Conservation (phyloP, 2,797 vertebrate genomes). For the Chloroceryle amazona region DNA sequence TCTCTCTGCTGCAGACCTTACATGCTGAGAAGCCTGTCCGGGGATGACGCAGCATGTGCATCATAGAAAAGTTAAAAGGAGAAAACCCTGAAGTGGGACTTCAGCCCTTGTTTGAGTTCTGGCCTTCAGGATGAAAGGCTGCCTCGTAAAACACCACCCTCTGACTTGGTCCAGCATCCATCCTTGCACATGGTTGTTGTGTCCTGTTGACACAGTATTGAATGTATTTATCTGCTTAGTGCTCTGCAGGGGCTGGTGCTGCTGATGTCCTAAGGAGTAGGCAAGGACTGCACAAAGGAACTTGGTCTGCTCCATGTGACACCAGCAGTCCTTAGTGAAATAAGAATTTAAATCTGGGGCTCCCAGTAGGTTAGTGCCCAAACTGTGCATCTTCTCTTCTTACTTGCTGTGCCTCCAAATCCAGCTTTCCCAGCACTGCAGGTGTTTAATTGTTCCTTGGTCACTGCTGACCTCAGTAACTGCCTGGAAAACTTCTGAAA, state of each 20-base stretch:
- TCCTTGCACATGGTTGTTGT: fast-evolving
- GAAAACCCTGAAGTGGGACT: neutral
- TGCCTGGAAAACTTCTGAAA: neutral
- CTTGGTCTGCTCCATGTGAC: neutral
- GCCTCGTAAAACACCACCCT: neutral
- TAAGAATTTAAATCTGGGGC: neutral
- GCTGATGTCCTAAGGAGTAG: neutral
- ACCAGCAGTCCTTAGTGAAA: neutral
- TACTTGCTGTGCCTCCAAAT: neutral
- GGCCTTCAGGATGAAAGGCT: neutral
- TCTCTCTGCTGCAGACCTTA: neutral
- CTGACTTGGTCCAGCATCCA: neutral
- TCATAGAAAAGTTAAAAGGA: neutral
- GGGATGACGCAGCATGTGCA: neutral
- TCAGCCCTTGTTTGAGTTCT: neutral
- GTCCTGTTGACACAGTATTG: fast-evolving
- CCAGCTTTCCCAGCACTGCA: neutral
- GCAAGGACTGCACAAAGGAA: neutral
- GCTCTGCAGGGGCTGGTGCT: neutral
- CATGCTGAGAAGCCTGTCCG: neutral
- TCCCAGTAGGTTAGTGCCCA: neutral
- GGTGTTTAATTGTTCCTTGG: neutral
- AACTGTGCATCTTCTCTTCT: neutral
- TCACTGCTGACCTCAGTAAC: neutral
- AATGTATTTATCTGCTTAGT: neutral